Evolutionary conservation across 2,797 vertebrate species (phyloP), one percentile per base, ranked within the genome.

Genomic region (Siniperca undulata): DNA sequence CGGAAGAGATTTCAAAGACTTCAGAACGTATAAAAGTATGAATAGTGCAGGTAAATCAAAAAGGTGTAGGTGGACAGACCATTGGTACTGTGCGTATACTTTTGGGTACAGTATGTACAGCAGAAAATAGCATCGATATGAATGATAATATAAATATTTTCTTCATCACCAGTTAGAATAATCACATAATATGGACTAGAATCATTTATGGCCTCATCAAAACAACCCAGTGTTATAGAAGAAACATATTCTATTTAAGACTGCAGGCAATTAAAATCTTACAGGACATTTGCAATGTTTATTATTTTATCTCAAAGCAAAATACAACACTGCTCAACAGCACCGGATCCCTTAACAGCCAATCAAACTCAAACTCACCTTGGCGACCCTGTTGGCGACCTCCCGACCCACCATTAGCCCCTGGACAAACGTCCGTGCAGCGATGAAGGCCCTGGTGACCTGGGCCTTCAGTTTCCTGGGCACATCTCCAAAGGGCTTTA

Each of bases 381-480:
- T 99, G 46, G 98, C 97, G 36, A 99, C 98, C 86, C 97, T 96
- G 94, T 97, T 99, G 68, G 97, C 98, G 62, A 99, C 98, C 90
- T 99, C 98, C 87, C 98, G 96, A 72, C 98, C 98, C 86, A 99
- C 97, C 56, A 97, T 98, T 86, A 99, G 96, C 46, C 98, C 98
- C 92, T 98, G 98, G 83, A 99, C 98, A 84, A 99, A 99, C 0
- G 98, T 98, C 48, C 98, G 94, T 4, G 98, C 98, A 0, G 98
- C 98, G 24, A 99, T 97, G 92, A 99, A 98, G 0, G 98, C 97
- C 75, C 97, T 96, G 1, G 97, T 99, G 88, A 99, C 97, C 95
- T 99, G 98, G 19, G 97, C 95, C 86, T 99, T 99, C 77, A 99
- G 95, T 87, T 97, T 99, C 85, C 97, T 96, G 42, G 98, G 98